Base-by-base conservation (phyloP, 2,113 vertebrate species). In the Helogale parvula region DNA sequence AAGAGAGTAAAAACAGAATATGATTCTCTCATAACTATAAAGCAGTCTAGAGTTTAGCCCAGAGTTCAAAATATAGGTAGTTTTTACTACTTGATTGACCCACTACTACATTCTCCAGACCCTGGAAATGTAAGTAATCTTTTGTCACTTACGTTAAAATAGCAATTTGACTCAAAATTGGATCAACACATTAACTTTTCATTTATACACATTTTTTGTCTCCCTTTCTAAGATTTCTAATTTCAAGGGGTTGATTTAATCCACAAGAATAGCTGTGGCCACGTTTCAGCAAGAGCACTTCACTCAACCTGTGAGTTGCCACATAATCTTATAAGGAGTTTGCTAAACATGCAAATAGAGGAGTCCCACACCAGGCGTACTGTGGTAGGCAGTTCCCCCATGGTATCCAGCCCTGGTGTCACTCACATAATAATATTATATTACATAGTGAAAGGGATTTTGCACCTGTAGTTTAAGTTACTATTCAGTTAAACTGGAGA, bases 131-230 rank as follows among this genome's bases (percentile, higher is more conserved):
- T 31, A 84, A 35, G 19, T 63, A n/a, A 69, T 71, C 19, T 65
- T 45, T 68, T 80, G 21, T 60, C 79, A 88, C 35, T 94, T 47
- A 88, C 2, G 77, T 0, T 77, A 68, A 13, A 45, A 50, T 2
- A 71, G 81, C 45, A 66, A 47, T 95, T 65, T 79, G 66, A 93
- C 81, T 85, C 47, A 79, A 88, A 93, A 66, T 25, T 95, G 71
- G 15, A 60, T 65, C 31, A 80, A 50, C 14, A 63, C n/a, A 9
- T 52, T 68, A 60, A 63, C 16, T n/a, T 84, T 91, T 80, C 84
- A 23, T 77, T 93, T 86, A 77, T 29, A 63, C 14, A 71, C 3
- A 88, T 29, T 35, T 25, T 82, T 76, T 72, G 8, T 8, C 45
- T 82, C 35, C 4, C 29, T 90, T 86, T 96, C 87, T 71, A 52